These are phyloP conservation scores for Lynx canadensis DNA, from an alignment of 2,113 vertebrate genomes.

Conservation along the genomic window DNA sequence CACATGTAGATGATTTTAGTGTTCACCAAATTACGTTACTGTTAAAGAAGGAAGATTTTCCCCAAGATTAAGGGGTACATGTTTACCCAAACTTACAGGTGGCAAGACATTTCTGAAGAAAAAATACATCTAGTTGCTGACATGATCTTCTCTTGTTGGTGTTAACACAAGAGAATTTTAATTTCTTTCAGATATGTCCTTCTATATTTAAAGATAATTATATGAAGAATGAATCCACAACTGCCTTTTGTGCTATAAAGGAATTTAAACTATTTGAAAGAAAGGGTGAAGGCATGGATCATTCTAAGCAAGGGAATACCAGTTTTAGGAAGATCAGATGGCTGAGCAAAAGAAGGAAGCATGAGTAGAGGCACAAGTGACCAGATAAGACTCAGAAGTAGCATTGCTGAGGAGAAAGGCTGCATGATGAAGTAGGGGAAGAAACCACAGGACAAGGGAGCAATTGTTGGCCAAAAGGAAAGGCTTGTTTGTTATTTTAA, in stretches of 20 bases:
- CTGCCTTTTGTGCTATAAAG: not conserved
- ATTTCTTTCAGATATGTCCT: not conserved
- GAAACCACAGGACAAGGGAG: not conserved
- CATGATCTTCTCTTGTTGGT: not conserved
- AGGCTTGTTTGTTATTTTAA: not conserved
- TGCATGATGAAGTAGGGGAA: not conserved
- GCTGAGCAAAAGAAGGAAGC: not conserved
- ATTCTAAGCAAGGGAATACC: not conserved
- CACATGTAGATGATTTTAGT: not conserved
- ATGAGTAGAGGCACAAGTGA: no score
- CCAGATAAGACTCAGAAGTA: not conserved
- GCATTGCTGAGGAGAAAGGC: not conserved
- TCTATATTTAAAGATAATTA: not conserved
- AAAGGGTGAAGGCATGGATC: not conserved
- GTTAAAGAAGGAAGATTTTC: not conserved
- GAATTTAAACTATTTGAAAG: not conserved
- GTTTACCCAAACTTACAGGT: not conserved
- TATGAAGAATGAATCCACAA: not conserved
- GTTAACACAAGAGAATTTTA: not conserved
- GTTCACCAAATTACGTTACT: not conserved
- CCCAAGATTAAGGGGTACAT: not conserved
- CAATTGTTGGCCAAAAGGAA: not conserved
- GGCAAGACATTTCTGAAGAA: not conserved
- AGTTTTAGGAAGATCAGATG: not conserved
- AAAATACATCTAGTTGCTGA: not conserved